Evolutionary conservation across 2,113 vertebrate species (phyloP).

Genomic region (Erythrolamprus reginae): DNA sequence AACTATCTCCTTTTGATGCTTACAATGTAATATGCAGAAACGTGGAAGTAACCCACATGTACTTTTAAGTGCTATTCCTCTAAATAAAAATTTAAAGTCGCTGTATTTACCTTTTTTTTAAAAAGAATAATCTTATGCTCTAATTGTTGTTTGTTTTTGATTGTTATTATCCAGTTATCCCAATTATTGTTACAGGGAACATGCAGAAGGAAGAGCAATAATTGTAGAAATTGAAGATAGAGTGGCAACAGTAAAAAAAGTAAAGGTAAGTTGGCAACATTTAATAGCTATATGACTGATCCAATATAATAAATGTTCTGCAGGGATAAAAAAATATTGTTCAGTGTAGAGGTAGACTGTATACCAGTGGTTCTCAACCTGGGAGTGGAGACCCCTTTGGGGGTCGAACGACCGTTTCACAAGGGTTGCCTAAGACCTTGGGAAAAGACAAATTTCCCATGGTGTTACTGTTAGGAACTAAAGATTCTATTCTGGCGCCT

Average conservation of each 20-base stretch:
- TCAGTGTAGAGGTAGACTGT: not conserved
- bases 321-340: not conserved
- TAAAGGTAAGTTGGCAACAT: constrained; percentile 69
- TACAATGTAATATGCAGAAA: not conserved
- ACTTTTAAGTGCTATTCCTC: not conserved
- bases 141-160: constrained; percentile 18
- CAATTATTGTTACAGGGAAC: constrained; percentile 75
- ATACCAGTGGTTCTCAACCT: too few species aligned
- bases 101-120: not conserved
- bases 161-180: not conserved
- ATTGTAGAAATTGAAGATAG: constrained; percentile 89
- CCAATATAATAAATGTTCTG: not conserved
- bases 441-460: too few species aligned
- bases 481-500: too few species aligned
- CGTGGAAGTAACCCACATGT: not conserved
- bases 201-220: constrained; percentile 77
- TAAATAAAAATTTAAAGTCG: not conserved
- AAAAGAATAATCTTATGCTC: not conserved
- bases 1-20: not conserved
- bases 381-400: too few species aligned
- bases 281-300: not conserved
- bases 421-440: too few species aligned
- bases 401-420: too few species aligned
- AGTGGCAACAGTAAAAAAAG: constrained; percentile 82
- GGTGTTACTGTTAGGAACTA: too few species aligned